A percentile compares a stretch with the other conserved stretches of the same genome.
These are phyloP conservation scores for Drosophila fungiperda DNA, from an alignment of 2,888 invertebrate genomes.

Conservation along the genomic window DNA sequence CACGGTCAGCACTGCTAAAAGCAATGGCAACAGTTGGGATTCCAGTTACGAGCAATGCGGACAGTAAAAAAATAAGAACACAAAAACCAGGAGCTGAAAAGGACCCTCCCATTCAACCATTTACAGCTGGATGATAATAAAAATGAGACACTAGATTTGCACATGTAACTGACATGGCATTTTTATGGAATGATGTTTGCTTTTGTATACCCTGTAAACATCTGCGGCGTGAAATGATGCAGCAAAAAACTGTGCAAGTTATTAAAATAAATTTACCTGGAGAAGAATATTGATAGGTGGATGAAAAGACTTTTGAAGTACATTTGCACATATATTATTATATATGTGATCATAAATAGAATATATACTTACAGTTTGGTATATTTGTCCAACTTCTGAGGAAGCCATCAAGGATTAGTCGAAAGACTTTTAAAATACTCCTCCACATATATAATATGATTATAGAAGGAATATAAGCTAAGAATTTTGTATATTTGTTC, in stretches of 20 bases:
- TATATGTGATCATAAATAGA: too few relatives aligned
- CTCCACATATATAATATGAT: background rate
- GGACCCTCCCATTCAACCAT: background rate
- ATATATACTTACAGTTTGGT: background rate
- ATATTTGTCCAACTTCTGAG: background rate
- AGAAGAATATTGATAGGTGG: background rate
- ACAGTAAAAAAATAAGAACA: conserved; percentile 1
- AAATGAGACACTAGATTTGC: conserved; percentile 40
- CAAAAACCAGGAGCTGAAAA: conserved; percentile 7
- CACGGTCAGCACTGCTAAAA: conserved; percentile 19
- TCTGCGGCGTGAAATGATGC: background rate
- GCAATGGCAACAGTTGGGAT: conserved; percentile 45
- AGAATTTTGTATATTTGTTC: background rate
- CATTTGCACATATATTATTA: background rate
- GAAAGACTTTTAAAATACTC: background rate
- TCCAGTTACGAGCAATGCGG: conserved; percentile 28
- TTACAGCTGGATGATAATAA: conserved; percentile 26
- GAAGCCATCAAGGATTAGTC: background rate
- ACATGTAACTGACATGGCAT: conserved; percentile 36
- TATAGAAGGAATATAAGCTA: background rate
- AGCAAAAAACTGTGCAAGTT: background rate
- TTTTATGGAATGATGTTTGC: conserved; percentile 20
- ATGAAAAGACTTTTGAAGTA: background rate
- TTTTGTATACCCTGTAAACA: conserved; percentile 2
- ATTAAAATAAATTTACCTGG: background rate